Base-by-base conservation (phyloP, 1,140 invertebrate genomes). In the Solen grandis region DNA sequence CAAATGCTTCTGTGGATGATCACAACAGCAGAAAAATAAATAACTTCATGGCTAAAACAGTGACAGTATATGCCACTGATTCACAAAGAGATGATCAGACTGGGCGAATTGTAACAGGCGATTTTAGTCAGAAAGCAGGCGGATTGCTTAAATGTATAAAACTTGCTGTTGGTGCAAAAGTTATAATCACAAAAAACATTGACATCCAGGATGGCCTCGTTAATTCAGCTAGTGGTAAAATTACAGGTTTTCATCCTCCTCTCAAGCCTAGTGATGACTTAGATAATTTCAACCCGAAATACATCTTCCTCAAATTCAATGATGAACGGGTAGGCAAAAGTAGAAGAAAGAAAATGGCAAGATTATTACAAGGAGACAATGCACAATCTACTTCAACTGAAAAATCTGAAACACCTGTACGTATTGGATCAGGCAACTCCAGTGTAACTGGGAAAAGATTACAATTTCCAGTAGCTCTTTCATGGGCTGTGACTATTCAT, bases 321-420 rank as follows among this genome's bases (percentile, higher is more conserved):
- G 25, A 62, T 65, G 62, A 65, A 41, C 62, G 62, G 10, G 62
- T 65, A 2, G 62, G 62, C 2, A 65, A 65, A 41, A n/a, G 16
- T 29, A 65, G 62, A 35, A 4, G 31, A 36, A 13, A 35, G 41
- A 35, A 65, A 22, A 22, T 41, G 36, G 41, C 4, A 36, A 22
- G 62, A 8, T 3, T 65, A 14, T 22, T 65, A 5, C 62, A 19
- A 16, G 62, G 22, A 2, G 62, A 41, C 5, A 35, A 65, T 10
- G 4, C 8, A 16, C 33, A 13, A 5, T 35, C 62, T 13, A 65
- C 62, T 5, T 36, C 62, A 36, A 65, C 41, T 36, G 33, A 35
- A 36, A 65, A 22, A 13, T 14, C 36, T 38, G 62, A 65, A 10
- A 36, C 62, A 35, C 62, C 31, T 14, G 62, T 65, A 14, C 13